Percentiles rank a stretch among this genome's conserved stretches.
Evolutionary conservation across 2,797 vertebrate species (phyloP).

Genomic region (Neopelma chrysocephalum): DNA sequence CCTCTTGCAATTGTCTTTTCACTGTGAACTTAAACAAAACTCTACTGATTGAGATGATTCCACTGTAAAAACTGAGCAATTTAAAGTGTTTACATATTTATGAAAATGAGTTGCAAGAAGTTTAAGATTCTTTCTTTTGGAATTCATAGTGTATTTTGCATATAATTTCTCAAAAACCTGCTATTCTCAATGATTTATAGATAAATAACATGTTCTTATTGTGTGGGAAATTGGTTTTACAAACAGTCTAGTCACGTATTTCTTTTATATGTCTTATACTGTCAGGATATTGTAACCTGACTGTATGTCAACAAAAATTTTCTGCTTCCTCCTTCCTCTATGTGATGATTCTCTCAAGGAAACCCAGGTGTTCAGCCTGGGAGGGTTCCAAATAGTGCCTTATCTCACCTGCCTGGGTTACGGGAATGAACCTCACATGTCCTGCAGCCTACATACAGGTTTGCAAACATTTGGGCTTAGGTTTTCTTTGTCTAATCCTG

Average conservation of each 20-base stretch:
- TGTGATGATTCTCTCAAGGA: not conserved
- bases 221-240: not conserved
- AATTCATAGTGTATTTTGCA: not conserved
- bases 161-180: not conserved
- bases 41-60: not conserved
- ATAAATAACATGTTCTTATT: not conserved
- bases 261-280: not conserved
- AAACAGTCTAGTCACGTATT: not conserved
- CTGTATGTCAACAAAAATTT: not conserved
- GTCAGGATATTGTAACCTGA: not conserved
- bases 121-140: not conserved
- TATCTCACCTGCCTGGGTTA: not conserved
- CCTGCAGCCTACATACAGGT: not conserved
- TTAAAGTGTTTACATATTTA: not conserved
- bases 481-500: not conserved
- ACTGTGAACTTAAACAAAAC: constrained; percentile 46
- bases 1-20: constrained; percentile 5
- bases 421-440: not conserved
- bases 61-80: not conserved
- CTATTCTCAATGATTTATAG: not conserved
- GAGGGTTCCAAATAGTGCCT: not conserved
- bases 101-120: not conserved
- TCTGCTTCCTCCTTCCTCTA: not conserved
- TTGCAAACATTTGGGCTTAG: not conserved
- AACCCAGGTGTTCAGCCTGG: not conserved